phyloP scores from a whole-genome alignment of 2,888 invertebrate genomes.

The Tinea trinotella region DNA sequence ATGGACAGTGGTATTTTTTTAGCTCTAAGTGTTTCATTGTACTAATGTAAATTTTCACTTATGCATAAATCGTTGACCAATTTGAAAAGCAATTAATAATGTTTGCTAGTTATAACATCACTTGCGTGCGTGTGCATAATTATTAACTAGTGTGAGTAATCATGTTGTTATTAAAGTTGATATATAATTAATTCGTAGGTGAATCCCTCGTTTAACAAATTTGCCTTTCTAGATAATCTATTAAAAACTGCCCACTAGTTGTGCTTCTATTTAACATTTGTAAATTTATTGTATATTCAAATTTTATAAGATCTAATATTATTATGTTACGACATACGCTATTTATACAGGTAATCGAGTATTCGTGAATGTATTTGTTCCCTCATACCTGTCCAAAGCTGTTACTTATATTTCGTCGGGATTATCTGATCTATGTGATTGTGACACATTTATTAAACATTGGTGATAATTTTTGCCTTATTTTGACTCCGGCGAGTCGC shows the following conservation, averaged over 20 bases:
- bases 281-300: slow-evolving; percentile 51
- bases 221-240: not conserved
- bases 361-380: not conserved
- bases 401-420: not conserved
- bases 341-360: slow-evolving; percentile 5
- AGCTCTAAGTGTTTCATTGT: slow-evolving; percentile 30
- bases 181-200: slow-evolving; percentile 33
- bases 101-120: slow-evolving; percentile 51
- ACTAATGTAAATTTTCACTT: slow-evolving; percentile 44
- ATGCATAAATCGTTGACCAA: slow-evolving; percentile 43
- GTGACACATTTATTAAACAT: not conserved
- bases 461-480: slow-evolving; percentile 5
- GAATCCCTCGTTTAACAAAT: not conserved
- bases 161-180: slow-evolving; percentile 17
- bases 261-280: slow-evolving; percentile 19
- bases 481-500: not conserved
- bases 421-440: not conserved
- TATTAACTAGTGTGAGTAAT: slow-evolving; percentile 45
- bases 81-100: slow-evolving; percentile 31
- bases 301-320: slow-evolving; percentile 47
- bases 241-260: slow-evolving; percentile 3
- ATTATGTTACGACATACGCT: slow-evolving; percentile 26
- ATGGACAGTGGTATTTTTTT: too few species aligned
- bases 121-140: slow-evolving; percentile 53
- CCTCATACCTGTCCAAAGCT: not conserved